Conservation (phyloP, 2,888 invertebrate species). For the Liodrosophila aerea region DNA sequence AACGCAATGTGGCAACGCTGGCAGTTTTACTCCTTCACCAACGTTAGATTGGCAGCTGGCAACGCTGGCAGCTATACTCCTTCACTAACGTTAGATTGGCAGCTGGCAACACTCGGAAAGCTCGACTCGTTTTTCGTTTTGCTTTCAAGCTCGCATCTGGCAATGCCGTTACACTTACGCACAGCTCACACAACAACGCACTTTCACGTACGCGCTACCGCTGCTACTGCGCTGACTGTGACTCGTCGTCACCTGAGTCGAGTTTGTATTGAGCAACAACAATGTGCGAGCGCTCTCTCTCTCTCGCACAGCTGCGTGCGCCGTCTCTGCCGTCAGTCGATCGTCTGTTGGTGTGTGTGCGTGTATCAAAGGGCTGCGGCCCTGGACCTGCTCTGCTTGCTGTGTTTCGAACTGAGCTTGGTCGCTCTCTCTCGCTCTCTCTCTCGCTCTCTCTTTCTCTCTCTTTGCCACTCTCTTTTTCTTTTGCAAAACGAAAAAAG, state of each 20-base stretch:
- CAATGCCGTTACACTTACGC: no score
- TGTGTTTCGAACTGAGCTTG: conserved; percentile 30
- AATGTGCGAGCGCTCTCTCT: conserved; percentile 16
- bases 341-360: conserved; percentile 30
- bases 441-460: conserved; percentile 15
- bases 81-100: no score
- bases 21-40: no score
- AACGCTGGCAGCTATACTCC: no score
- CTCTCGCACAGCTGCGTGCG: conserved; percentile 20
- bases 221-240: conserved; percentile 21
- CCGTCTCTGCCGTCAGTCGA: no score
- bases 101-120: neutral
- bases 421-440: conserved; percentile 11
- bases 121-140: no score
- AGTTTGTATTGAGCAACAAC: conserved; percentile 30
- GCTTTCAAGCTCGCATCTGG: no score
- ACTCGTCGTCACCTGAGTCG: conserved; percentile 66
- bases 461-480: conserved; percentile 32
- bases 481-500: conserved; percentile 75
- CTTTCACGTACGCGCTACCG: conserved; percentile 39
- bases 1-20: no score
- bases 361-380: conserved; percentile 64
- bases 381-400: conserved; percentile 35
- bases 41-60: no score
- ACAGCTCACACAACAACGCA: conserved; percentile 4